Evolutionary conservation across 2,888 invertebrate species (phyloP), one percentile per base, ranked within the genome.

Genomic region (Malthinus seriepunctatus): DNA sequence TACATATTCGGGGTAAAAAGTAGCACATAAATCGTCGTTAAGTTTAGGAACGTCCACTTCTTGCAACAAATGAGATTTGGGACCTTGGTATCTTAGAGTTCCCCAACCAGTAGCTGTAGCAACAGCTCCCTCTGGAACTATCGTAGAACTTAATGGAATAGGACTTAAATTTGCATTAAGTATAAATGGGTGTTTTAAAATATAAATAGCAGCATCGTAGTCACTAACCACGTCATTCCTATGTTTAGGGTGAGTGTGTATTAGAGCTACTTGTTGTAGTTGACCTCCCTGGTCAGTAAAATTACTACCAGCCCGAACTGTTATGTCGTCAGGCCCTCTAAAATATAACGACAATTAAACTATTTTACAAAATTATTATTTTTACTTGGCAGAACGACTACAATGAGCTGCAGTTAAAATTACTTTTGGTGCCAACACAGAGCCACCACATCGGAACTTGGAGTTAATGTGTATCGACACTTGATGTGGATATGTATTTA

Each of bases 21-120:
- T 15, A 8, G n/a, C 11, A 6, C 54, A 54, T 3, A 5, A 10
- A 1, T 3, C 0, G 8, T 33, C 10, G 7, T 7, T 45, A 32
- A 47, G 3, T 32, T 14, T 48, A 10, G 38, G 38, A 4, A 54
- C 39, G 5, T 37, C 23, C 9, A 54, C 47, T 32, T 8, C 47
- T 4, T 54, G 54, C 11, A 52, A 14, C n/a, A n/a, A 11, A 10
- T 35, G 1, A 10, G 52, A 11, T 23, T 11, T 8, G 7, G 10
- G 34, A 7, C 52, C 52, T 42, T 15, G 4, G 4, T 0, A 1
- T n/a, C 3, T 8, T 6, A 32, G 1, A 33, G 23, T 10, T n/a
- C 51, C 51, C 51, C 51, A 51, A 9, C 51, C 44, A 7, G 51
- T 44, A 6, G 42, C 51, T 23, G 7, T 51, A n/a, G 10, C 51